phyloP scores from a whole-genome alignment of 2,113 vertebrate genomes.

The Donacobius atricapilla region DNA sequence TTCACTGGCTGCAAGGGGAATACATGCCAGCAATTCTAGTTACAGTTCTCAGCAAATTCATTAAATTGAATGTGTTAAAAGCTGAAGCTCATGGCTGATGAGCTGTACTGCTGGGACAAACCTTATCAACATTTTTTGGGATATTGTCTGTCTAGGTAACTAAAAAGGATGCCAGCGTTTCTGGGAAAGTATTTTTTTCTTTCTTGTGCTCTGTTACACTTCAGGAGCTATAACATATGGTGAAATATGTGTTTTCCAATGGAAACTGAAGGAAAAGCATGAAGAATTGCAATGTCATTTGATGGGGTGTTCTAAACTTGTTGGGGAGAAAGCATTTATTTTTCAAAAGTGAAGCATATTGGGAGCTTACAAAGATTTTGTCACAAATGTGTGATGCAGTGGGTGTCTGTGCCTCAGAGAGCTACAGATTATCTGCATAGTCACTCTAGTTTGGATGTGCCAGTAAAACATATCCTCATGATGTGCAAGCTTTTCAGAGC shows the following conservation, averaged over 20 bases:
- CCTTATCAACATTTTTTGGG: background rate
- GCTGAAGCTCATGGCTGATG: background rate
- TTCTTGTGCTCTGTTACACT: background rate
- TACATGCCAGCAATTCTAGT: too few species aligned
- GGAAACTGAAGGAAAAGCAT: background rate
- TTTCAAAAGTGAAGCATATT: background rate
- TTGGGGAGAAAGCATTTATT: background rate
- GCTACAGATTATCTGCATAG: accelerated
- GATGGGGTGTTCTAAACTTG: background rate
- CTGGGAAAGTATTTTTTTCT: background rate
- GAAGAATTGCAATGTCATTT: background rate
- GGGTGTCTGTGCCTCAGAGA: background rate
- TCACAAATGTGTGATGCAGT: background rate
- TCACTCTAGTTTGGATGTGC: background rate
- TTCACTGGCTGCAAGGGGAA: background rate
- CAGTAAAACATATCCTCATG: background rate
- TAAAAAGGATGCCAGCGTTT: background rate
- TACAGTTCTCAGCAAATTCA: background rate
- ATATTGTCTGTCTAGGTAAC: background rate
- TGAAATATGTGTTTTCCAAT: background rate
- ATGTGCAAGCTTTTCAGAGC: background rate
- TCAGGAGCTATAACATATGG: background rate
- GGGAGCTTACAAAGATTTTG: background rate
- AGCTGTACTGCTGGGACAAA: background rate
- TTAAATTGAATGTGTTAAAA: background rate